These are phyloP conservation scores for Stomatorhinus walkeri DNA, from an alignment of 2,797 vertebrate species.

Conservation along the genomic window DNA sequence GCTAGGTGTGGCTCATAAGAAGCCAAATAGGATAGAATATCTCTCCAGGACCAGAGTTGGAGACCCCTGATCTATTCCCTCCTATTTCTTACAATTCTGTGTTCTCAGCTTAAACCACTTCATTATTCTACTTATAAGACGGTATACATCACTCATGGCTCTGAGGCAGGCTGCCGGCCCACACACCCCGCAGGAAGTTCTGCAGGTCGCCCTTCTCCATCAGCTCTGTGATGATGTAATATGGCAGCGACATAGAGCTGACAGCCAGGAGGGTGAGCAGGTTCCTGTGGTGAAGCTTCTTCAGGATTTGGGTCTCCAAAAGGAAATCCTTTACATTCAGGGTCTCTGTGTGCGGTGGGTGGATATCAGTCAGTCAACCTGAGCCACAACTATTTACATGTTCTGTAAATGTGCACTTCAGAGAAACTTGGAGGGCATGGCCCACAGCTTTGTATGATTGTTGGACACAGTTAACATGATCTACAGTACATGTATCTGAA, in stretches of 20 bases:
- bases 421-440: neutral
- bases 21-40: too few species aligned
- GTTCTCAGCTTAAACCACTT: neutral
- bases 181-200: conserved; percentile 59
- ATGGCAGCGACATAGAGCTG: conserved; percentile 56
- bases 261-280: conserved; percentile 67
- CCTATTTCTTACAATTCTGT: neutral
- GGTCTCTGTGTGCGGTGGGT: conserved; percentile 34
- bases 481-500: neutral
- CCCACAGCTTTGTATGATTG: neutral
- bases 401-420: neutral
- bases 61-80: neutral
- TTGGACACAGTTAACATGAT: neutral
- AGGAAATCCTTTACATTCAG: conserved; percentile 58
- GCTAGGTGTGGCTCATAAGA: too few species aligned
- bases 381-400: neutral
- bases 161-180: neutral
- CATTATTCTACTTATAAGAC: neutral
- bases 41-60: too few species aligned
- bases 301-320: conserved; percentile 66
- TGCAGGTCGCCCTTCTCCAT: conserved; percentile 73
- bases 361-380: neutral
- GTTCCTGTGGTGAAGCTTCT: conserved; percentile 64
- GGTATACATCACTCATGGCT: neutral
- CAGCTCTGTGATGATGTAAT: conserved; percentile 74